Conservation (phyloP, 2,797 vertebrate species). For the Cryptoprocta ferox region DNA sequence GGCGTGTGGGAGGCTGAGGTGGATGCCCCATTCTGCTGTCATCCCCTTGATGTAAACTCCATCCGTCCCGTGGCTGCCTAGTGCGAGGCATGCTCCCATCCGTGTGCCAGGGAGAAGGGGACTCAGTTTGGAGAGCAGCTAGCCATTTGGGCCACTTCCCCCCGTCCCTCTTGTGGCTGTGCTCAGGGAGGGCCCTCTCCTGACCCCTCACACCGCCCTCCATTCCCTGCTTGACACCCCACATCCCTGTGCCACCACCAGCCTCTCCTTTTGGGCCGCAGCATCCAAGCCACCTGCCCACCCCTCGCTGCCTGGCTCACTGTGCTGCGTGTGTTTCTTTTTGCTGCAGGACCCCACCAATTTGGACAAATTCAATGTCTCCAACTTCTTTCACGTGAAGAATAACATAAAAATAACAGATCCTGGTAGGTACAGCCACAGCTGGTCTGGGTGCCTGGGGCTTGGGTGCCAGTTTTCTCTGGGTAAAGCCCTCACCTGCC, state of each 20-base stretch:
- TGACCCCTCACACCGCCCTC: fast-evolving
- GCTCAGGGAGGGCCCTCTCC: not conserved
- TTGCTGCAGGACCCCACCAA: constrained; percentile 94
- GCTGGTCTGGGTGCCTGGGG: not conserved
- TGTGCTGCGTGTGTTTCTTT: not conserved
- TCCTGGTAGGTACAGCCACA: constrained; percentile 88
- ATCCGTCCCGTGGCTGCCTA: not conserved
- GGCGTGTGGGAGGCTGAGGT: not conserved
- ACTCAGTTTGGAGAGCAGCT: not conserved
- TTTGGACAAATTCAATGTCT: constrained; percentile 98
- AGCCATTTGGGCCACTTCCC: not conserved
- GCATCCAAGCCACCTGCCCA: fast-evolving
- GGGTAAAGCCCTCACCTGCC: fast-evolving
- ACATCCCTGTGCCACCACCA: not conserved
- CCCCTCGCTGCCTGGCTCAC: not conserved
- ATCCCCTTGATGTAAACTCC: not conserved
- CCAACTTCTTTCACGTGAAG: constrained; percentile 96
- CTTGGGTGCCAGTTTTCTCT: not conserved
- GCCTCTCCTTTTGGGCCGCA: not conserved
- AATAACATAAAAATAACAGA: constrained; percentile 96
- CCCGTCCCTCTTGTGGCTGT: not conserved
- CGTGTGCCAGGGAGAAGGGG: not conserved
- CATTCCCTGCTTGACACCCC: not conserved
- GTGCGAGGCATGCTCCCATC: not conserved
- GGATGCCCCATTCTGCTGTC: fast-evolving